These are phyloP conservation scores for Zosterops pallidus DNA, from an alignment of 2,113 vertebrate species.

Conservation along the genomic window DNA sequence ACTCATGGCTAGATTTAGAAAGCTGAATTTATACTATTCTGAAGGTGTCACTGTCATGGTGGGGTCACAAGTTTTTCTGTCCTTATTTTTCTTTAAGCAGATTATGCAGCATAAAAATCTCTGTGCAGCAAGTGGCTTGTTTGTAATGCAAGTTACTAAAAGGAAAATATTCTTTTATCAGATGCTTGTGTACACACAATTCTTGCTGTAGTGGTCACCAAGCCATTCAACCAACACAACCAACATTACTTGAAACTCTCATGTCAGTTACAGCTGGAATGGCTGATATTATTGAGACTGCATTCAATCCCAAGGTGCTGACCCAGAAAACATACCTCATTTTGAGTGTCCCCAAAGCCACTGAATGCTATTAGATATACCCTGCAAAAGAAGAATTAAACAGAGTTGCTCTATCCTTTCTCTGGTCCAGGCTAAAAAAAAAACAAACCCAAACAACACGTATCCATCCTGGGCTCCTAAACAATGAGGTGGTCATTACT, in stretches of 20 bases:
- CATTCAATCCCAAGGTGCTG: neutral
- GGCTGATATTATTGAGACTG: neutral
- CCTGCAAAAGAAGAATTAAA: neutral
- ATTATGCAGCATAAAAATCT: conserved; percentile 24
- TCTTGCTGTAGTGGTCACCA: neutral
- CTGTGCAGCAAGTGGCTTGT: neutral
- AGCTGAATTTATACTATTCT: neutral
- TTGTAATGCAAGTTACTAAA: neutral
- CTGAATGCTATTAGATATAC: neutral
- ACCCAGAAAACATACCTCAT: neutral
- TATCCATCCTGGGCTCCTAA: neutral
- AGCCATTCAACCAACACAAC: fast-evolving
- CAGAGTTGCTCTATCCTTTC: neutral
- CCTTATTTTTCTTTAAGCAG: neutral
- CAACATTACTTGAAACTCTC: neutral
- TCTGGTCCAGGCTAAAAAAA: neutral
- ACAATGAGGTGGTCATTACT: neutral
- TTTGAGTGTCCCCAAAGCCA: neutral
- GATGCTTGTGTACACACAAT: neutral
- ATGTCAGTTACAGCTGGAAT: neutral
- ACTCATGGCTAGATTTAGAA: neutral
- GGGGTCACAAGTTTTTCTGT: neutral
- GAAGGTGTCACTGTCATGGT: neutral
- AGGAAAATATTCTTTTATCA: neutral
- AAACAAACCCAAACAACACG: neutral